Evolutionary conservation across 2,888 invertebrate species (phyloP).

Genomic region (Erpobdella octoculata): DNA sequence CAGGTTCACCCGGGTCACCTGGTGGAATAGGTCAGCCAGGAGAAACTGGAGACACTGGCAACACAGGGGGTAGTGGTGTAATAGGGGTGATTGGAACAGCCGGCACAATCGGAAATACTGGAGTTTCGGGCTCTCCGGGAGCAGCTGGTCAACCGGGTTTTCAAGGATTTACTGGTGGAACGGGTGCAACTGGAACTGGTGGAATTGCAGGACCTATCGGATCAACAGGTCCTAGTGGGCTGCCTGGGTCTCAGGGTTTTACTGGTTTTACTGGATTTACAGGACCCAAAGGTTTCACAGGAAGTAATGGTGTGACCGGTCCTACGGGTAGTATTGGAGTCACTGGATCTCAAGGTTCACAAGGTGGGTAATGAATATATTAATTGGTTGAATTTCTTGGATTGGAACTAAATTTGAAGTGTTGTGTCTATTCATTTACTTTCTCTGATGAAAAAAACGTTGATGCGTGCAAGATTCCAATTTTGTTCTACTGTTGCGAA

Average conservation of each 20-base stretch:
- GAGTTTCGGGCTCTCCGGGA: conserved; percentile 24
- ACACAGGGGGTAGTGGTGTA: conserved; percentile 19
- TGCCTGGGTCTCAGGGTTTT: conserved; percentile 25
- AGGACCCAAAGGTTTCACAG: conserved; percentile 45
- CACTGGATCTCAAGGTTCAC: conserved; percentile 18
- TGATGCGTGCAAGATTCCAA: too few species aligned
- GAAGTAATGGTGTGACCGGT: conserved; percentile 43
- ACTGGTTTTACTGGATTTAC: conserved; percentile 41
- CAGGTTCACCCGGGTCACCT: conserved; percentile 25
- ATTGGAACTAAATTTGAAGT: too few species aligned
- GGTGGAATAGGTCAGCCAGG: conserved; percentile 27
- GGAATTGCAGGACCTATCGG: conserved; percentile 42
- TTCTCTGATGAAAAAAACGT: too few species aligned
- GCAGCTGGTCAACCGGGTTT: not conserved
- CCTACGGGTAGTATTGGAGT: conserved; percentile 26
- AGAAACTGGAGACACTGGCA: conserved; percentile 19
- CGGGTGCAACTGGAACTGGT: conserved; percentile 34
- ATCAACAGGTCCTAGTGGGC: conserved; percentile 23
- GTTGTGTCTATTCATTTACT: too few species aligned
- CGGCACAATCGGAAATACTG: conserved; percentile 24
- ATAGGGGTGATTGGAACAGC: conserved; percentile 8
- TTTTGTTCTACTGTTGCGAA: not conserved
- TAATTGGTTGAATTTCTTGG: too few species aligned
- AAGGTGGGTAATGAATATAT: too few species aligned
- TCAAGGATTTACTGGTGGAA: conserved; percentile 2